These are phyloP conservation scores for Campoplex nolae DNA, from an alignment of 2,888 invertebrate species.

Conservation along the genomic window DNA sequence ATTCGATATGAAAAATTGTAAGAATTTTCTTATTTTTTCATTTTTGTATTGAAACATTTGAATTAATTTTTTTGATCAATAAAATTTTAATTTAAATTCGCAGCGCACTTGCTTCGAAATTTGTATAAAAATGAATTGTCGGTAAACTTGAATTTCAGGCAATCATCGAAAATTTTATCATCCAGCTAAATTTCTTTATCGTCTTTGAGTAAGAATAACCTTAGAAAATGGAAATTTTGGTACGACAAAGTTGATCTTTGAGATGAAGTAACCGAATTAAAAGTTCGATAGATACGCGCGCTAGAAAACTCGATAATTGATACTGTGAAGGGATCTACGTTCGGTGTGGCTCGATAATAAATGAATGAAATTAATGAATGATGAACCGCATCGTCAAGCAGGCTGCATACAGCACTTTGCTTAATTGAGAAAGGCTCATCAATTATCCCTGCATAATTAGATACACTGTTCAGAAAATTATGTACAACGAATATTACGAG, in stretches of 20 bases:
- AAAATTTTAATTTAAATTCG: not conserved
- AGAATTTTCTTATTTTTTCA: too few species aligned
- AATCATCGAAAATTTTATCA: not conserved
- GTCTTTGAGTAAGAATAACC: not conserved
- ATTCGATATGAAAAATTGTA: not conserved
- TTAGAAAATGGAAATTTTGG: not conserved
- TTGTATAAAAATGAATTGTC: not conserved
- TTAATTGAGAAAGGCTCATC: not conserved
- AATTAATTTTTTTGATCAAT: too few species aligned
- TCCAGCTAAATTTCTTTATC: not conserved
- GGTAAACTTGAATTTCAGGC: not conserved
- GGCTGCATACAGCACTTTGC: not conserved
- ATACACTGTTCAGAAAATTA: not conserved
- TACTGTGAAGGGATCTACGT: not conserved
- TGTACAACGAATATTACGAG: not conserved
- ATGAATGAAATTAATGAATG: slow-evolving; percentile 11
- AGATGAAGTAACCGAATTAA: not conserved
- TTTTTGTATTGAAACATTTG: too few species aligned
- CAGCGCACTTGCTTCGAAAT: not conserved
- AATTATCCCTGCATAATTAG: not conserved
- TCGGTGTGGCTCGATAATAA: not conserved
- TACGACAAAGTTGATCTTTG: too few species aligned
- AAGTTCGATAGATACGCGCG: not conserved
- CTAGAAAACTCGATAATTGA: not conserved
- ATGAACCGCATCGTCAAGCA: not conserved